phyloP scores from a whole-genome alignment of 1,140 invertebrate genomes.

The Spodoptera frugiperda region DNA sequence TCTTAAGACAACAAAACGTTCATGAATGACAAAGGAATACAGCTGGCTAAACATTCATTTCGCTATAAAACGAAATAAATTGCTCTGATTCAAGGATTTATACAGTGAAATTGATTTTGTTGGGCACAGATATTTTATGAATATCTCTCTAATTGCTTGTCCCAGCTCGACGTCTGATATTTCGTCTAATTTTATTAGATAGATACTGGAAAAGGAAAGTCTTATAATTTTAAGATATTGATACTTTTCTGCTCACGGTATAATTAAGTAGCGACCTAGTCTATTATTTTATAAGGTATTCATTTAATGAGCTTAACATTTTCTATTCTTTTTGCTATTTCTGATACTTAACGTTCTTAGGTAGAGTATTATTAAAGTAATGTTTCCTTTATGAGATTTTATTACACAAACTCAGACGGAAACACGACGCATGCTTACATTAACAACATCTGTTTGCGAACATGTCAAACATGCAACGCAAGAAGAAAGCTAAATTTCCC shows the following conservation, averaged over 20 bases:
- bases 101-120: constrained; percentile 20
- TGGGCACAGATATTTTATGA: constrained; percentile 33
- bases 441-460: constrained; percentile 25
- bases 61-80: constrained; percentile 28
- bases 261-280: not conserved
- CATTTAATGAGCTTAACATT: not conserved
- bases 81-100: constrained; percentile 21
- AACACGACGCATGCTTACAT: constrained; percentile 13
- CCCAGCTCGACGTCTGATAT: constrained; percentile 1
- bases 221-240: constrained; percentile 8
- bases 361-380: not conserved
- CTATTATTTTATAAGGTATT: not conserved
- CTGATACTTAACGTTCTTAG: not conserved
- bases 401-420: constrained; percentile 20
- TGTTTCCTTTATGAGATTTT: not conserved
- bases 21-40: constrained; percentile 3
- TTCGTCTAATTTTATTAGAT: constrained; percentile 16
- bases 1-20: not conserved
- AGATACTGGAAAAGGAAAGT: not conserved
- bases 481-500: constrained; percentile 30
- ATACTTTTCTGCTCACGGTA: not conserved
- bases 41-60: constrained; percentile 17
- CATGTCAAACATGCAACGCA: constrained; percentile 8
- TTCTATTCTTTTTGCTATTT: not conserved
- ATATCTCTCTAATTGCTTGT: constrained; percentile 33